phyloP scores from a whole-genome alignment of 2,888 invertebrate genomes.

The Melikaiella ostensackeni region DNA sequence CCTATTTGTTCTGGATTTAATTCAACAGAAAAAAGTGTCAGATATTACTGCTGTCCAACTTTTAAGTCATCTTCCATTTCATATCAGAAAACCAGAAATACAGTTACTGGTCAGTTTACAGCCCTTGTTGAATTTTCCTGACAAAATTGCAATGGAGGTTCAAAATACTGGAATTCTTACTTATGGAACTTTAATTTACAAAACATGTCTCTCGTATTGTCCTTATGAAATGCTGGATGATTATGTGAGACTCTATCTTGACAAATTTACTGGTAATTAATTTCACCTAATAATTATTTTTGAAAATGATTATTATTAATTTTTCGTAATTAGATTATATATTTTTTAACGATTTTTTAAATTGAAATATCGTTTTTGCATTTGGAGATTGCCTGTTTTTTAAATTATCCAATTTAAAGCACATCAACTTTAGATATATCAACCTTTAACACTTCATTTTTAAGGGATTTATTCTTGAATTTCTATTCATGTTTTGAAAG shows the following conservation, averaged over 20 bases:
- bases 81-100: constrained; percentile 81
- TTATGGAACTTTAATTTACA: constrained; percentile 84
- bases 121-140: constrained; percentile 76
- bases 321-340: too few species aligned
- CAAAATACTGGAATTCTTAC: constrained; percentile 84
- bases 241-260: constrained; percentile 85
- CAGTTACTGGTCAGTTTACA: constrained; percentile 81
- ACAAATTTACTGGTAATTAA: constrained; percentile 83
- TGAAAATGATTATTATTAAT: too few species aligned
- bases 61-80: constrained; percentile 84
- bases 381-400: too few species aligned
- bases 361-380: too few species aligned
- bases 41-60: constrained; percentile 83
- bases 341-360: too few species aligned
- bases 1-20: constrained; percentile 81
- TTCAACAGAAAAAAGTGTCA: constrained; percentile 81
- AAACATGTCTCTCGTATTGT: constrained; percentile 79
- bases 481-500: too few species aligned
- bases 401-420: too few species aligned
- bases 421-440: too few species aligned
- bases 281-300: too few species aligned
- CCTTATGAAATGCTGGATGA: constrained; percentile 84
- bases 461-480: too few species aligned
- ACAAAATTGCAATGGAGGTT: constrained; percentile 78
- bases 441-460: too few species aligned